Conservation (phyloP, 1,140 invertebrate genomes). For the Pectinophora gossypiella region DNA sequence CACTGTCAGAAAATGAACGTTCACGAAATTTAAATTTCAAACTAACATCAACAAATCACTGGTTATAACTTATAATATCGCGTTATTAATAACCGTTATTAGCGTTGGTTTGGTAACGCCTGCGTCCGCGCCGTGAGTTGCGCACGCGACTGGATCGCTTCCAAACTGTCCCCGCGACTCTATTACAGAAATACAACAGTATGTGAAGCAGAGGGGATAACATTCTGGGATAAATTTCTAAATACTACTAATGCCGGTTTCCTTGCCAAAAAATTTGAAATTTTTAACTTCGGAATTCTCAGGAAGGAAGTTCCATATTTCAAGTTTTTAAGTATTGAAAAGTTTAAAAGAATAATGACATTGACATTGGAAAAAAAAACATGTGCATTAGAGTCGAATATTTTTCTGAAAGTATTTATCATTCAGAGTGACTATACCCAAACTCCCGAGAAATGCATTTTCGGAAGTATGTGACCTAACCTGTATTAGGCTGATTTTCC, state of each 20-base stretch:
- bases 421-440: too few relatives aligned
- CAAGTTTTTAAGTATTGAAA: background rate
- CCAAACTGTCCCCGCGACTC: constrained; percentile 63
- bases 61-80: background rate
- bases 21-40: background rate
- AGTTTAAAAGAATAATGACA: background rate
- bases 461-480: too few relatives aligned
- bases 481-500: too few relatives aligned
- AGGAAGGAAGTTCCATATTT: background rate
- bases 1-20: background rate
- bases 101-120: background rate
- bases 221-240: constrained; percentile 37
- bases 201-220: constrained; percentile 46
- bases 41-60: background rate
- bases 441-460: too few relatives aligned
- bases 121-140: constrained; percentile 15
- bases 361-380: too few relatives aligned
- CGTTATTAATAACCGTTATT: background rate
- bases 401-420: too few relatives aligned
- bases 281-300: background rate
- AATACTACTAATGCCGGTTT: background rate
- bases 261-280: background rate
- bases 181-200: constrained; percentile 65
- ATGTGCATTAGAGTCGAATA: too few relatives aligned
- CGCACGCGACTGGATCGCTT: constrained; percentile 54